A percentile compares a stretch with the other conserved stretches of the same genome.
Conservation (phyloP, 2,888 invertebrate species). For the Netelia melanura region DNA sequence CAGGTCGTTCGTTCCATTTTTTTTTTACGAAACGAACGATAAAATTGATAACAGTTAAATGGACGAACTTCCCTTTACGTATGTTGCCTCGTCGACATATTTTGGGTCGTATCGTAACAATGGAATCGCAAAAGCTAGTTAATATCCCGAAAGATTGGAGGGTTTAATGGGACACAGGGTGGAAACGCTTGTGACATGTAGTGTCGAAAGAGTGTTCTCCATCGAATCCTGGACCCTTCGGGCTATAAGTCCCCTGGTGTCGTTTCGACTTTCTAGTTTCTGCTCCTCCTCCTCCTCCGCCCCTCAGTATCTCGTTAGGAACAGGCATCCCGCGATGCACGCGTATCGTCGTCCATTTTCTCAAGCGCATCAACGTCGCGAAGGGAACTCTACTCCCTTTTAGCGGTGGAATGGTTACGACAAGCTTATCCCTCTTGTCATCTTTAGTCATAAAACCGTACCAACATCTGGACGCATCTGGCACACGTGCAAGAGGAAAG, state of each 20-base stretch:
- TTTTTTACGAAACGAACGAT: too few species aligned
- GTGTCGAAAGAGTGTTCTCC: constrained; percentile 10
- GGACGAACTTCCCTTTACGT: too few species aligned
- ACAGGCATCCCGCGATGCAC: neutral
- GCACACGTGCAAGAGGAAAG: neutral
- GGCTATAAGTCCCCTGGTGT: constrained; percentile 11
- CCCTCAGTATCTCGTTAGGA: constrained; percentile 5
- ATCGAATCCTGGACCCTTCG: constrained; percentile 9
- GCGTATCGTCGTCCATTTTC: neutral
- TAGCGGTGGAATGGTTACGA: neutral
- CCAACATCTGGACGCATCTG: neutral
- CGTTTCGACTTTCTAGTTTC: neutral
- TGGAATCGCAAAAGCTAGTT: too few species aligned
- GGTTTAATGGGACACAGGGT: constrained; percentile 49
- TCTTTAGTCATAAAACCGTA: neutral
- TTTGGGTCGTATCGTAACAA: too few species aligned
- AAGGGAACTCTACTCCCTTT: neutral
- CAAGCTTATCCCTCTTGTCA: neutral
- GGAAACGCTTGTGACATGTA: constrained; percentile 55
- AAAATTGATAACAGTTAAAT: too few species aligned
- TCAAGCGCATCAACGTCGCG: neutral
- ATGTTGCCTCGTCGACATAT: too few species aligned
- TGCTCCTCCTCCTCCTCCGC: neutral
- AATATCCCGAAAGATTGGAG: too few species aligned
- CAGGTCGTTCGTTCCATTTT: too few species aligned